These are phyloP conservation scores for Morpho achilles DNA, from an alignment of 2,888 invertebrate species.

Conservation along the genomic window DNA sequence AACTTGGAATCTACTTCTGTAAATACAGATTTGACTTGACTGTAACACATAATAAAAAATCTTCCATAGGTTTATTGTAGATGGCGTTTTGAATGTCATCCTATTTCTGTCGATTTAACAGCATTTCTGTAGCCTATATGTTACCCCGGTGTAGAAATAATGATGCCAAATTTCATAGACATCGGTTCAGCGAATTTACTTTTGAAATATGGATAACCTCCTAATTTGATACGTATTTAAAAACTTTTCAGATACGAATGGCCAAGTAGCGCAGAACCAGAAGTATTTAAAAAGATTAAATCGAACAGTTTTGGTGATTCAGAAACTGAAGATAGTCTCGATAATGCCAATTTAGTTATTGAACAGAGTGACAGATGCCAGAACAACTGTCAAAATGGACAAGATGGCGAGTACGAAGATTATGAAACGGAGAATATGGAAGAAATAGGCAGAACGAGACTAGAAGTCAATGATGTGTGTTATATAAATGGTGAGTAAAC, in stretches of 20 bases:
- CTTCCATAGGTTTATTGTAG: no score
- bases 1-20: no score
- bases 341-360: slow-evolving; percentile 26
- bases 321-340: slow-evolving; percentile 35
- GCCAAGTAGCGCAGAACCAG: slow-evolving; percentile 80
- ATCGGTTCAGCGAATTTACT: no score
- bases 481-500: slow-evolving; percentile 93
- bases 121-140: no score
- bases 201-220: no score
- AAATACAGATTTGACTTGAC: no score
- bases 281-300: slow-evolving; percentile 57
- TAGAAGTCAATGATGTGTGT: slow-evolving; percentile 88
- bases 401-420: slow-evolving; percentile 37
- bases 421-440: slow-evolving; percentile 76
- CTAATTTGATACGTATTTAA: background rate
- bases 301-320: slow-evolving; percentile 42
- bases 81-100: no score
- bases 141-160: no score
- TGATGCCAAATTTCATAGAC: no score
- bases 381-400: slow-evolving; percentile 30
- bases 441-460: slow-evolving; percentile 81
- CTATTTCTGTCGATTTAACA: no score
- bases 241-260: slow-evolving; percentile 83
- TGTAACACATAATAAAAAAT: no score
- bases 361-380: slow-evolving; percentile 33